phyloP scores from a whole-genome alignment of 2,113 vertebrate genomes.

The Nesospiza acunhae region DNA sequence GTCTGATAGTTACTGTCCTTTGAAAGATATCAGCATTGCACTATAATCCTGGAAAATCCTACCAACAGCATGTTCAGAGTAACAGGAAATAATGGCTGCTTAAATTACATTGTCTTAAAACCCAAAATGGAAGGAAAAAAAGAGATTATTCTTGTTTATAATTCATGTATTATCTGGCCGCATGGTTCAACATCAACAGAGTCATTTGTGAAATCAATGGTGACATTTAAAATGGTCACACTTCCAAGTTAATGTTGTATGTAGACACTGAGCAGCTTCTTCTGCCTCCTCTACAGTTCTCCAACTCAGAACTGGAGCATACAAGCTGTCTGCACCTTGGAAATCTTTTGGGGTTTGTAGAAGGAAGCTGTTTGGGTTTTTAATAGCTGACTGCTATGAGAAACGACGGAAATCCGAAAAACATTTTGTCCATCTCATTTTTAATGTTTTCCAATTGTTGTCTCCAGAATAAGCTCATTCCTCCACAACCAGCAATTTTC shows the following conservation, averaged over 20 bases:
- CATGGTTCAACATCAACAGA: not conserved
- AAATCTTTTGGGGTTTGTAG: not conserved
- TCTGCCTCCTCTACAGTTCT: not conserved
- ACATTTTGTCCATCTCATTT: not conserved
- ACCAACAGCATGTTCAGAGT: not conserved
- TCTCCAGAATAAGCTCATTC: not conserved
- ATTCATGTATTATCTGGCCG: not conserved
- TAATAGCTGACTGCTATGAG: not conserved
- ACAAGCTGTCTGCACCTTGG: not conserved
- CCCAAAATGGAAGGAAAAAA: not conserved
- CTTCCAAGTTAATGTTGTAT: not conserved
- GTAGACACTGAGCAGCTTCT: not conserved
- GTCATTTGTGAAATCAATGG: not conserved
- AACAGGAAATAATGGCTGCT: not conserved
- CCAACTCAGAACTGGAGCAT: not conserved
- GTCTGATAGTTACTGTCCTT: not conserved
- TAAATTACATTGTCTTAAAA: not conserved
- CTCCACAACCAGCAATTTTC: constrained; percentile 6
- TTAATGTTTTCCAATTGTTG: not conserved
- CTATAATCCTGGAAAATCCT: not conserved
- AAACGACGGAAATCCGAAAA: not conserved
- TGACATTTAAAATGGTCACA: not conserved
- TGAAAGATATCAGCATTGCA: not conserved
- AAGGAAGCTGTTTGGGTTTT: not conserved
- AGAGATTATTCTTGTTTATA: not conserved